phyloP scores from a whole-genome alignment of 2,113 vertebrate species.

The Barbus barbus region DNA sequence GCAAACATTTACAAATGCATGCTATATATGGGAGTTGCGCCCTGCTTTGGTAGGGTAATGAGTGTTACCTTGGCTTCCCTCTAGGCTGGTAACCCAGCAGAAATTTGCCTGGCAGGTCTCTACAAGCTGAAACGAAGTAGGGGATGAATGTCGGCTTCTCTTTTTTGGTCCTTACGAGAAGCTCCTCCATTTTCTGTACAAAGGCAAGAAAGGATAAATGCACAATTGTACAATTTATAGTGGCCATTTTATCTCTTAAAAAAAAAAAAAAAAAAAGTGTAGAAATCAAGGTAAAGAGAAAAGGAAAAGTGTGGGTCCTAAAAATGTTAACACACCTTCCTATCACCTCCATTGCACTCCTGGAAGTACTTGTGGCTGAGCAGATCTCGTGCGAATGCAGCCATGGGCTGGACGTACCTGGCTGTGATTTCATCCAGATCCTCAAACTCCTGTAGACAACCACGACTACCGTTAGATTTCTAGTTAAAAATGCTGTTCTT shows the following conservation, averaged over 20 bases:
- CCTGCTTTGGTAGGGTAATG: neutral
- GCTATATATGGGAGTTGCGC: too few relatives aligned
- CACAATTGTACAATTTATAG: neutral
- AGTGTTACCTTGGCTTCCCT: slow-evolving; percentile 89
- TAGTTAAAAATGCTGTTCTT: neutral
- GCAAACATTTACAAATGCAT: neutral
- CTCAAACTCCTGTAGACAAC: slow-evolving; percentile 88
- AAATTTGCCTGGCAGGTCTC: slow-evolving; percentile 96
- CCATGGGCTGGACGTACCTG: slow-evolving; percentile 97
- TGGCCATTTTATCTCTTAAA: neutral
- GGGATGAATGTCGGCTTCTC: slow-evolving; percentile 98
- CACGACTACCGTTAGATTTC: neutral
- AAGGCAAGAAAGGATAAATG: slow-evolving; percentile 14
- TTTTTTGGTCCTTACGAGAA: slow-evolving; percentile 89
- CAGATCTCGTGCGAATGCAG: slow-evolving; percentile 93
- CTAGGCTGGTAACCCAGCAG: slow-evolving; percentile 95
- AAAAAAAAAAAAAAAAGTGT: neutral
- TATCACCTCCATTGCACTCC: slow-evolving; percentile 86
- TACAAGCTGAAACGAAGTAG: slow-evolving; percentile 93
- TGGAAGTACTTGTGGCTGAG: slow-evolving; percentile 96
- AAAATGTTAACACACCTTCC: slow-evolving; percentile 79
- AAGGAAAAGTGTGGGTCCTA: neutral
- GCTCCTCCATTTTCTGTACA: slow-evolving; percentile 93
- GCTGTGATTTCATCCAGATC: slow-evolving; percentile 98
- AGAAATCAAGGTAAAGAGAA: neutral